Evolutionary conservation across 2,113 vertebrate genomes (phyloP), one percentile per base, ranked within the genome.

Genomic region (Hemibagrus wyckioides): DNA sequence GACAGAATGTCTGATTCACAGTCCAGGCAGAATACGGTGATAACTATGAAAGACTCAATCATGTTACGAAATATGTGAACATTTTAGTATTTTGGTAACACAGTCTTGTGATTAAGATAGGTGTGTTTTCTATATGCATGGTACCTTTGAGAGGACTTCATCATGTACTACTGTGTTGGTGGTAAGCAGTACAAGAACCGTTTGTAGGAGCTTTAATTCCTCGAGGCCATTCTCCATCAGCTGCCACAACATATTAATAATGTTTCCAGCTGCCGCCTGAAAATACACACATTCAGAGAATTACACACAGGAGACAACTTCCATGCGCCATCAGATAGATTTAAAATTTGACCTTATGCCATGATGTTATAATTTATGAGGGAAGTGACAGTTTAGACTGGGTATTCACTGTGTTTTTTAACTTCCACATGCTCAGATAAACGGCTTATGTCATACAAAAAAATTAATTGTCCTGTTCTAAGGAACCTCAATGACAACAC

Each of bases 211-310:
- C 86, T 99, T 99, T 75, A 99, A 96, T 94, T 99, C 99, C 94
- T 99, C 99, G 89, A 99, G 95, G 85, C 97, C 97, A 81, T 99
- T 99, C 92, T 99, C 98, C 98, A 99, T 99, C 91, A 99, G 95
- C 91, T 99, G 98, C 98, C 98, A 99, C 92, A 99, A 94, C 98
- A 99, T 99, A 94, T 99, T 99, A 93, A 99, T 99, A 91, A 99
- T 97, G 94, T 99, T 99, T 90, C 98, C 98, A 30, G 98, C 98
- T 50, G 98, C 98, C 85, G 95, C 96, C 98, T 99, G 94, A 84
- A 21, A 61, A 90, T 36, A 90, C 36, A 93, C 57, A 83, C 77
- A 87, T 44, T 56, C 41, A 76, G 41, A 80, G 48, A 25, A 23
- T 89, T 69, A 71, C 56, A 81, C 86, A 63, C 61, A 19, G 15